Percentiles rank a stretch among this genome's conserved stretches.
These are phyloP conservation scores for Orycteropus afer DNA, from an alignment of 2,113 vertebrate species.

Conservation along the genomic window DNA sequence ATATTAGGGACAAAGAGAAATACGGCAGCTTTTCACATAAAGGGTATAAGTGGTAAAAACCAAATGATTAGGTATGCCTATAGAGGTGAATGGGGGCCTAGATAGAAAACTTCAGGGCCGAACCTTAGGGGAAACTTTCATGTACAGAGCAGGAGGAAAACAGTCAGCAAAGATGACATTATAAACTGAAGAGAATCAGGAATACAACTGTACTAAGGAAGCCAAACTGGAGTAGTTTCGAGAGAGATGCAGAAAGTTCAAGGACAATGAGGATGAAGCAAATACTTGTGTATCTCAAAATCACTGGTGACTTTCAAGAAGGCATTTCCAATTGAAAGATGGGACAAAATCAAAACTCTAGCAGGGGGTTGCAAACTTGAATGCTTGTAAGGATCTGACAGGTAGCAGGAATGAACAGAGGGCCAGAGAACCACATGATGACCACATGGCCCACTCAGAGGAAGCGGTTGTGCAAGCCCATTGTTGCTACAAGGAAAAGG, in stretches of 20 bases:
- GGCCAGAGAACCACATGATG: not conserved
- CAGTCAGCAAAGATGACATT: not conserved
- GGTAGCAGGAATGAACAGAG: not conserved
- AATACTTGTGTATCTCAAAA: not conserved
- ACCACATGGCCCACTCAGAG: not conserved
- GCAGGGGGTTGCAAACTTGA: not conserved
- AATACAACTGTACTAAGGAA: not conserved
- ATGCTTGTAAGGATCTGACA: not conserved
- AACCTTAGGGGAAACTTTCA: slow-evolving; percentile 4
- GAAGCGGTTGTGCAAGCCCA: not conserved
- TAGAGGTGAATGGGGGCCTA: not conserved
- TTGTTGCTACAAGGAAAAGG: not conserved
- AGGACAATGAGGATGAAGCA: not conserved
- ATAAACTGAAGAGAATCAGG: not conserved
- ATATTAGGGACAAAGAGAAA: not conserved
- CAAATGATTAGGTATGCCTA: not conserved
- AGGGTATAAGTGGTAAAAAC: not conserved
- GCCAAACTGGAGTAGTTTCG: not conserved
- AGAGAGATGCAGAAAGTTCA: not conserved
- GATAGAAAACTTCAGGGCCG: not conserved
- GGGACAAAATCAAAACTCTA: not conserved
- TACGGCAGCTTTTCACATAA: not conserved
- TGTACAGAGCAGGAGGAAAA: not conserved
- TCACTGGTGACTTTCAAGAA: not conserved
- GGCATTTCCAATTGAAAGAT: not conserved